Evolutionary conservation across 2,888 invertebrate species (phyloP), one percentile per base, ranked within the genome.

Genomic region (Ochropleura plecta): DNA sequence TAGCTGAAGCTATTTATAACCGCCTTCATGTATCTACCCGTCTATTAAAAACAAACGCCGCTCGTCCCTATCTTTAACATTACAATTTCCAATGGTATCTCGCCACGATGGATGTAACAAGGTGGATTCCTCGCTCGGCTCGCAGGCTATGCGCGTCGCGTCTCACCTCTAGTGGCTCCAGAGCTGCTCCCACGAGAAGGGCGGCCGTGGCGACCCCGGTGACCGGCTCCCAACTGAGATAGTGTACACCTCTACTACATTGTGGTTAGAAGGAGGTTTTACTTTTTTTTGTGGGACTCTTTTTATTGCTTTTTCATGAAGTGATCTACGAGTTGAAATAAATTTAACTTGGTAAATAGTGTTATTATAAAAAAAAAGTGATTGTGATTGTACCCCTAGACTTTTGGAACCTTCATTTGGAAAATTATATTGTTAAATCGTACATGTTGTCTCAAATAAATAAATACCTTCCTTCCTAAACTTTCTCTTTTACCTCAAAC

Each of bases 171-270:
- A 82, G 85, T 82, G 55, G 70, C 76, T 80, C 83, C 88, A 84
- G 86, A 81, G 57, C 60, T 57, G 74, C 88, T 92, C 91, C 89
- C 92, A 90, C 91, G 91, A 88, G 86, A 86, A 84, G 85, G 86
- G 86, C 85, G 86, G 93, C 93, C 94, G 93, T 90, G 74, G 76
- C 92, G 94, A 95, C 94, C 95, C 94, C 94, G 89, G 53, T 69
- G 70, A 60, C 71, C 59, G 76, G 76, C 71, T 72, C 75, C 79
- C 77, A 66, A 72, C 84, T 67, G 63, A 60, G 76, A 82, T 68
- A 55, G 16, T 46, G 77, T 75, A 86, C 87, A 87, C 80, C 71
- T 68, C 20, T 60, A 80, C 46, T 20, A 60, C 63, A 86, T 74
- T 70, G 42, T 78, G 73, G 76, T 70, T 16, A 16, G 14, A 42